Percentiles rank a stretch among this genome's conserved stretches.
Evolutionary conservation across 2,888 invertebrate species (phyloP).

Genomic region (Resseliella maxima): DNA sequence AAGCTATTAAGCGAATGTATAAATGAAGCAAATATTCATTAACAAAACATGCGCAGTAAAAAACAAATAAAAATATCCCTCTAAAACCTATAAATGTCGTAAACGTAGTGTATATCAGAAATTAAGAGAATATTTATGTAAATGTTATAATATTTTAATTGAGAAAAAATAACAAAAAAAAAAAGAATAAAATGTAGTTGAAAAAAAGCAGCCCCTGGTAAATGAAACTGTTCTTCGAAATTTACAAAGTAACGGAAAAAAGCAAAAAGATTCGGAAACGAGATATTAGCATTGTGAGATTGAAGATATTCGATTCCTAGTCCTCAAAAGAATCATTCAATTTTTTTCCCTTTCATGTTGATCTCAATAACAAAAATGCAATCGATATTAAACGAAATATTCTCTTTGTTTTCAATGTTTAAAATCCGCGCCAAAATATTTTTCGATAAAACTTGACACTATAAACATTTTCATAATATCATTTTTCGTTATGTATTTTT

Average conservation of each 20-base stretch:
- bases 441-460: background rate
- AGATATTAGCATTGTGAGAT: background rate
- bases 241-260: background rate
- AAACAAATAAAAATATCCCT: background rate
- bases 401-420: background rate
- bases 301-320: background rate
- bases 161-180: background rate
- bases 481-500: background rate
- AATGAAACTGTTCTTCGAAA: background rate
- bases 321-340: background rate
- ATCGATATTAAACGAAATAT: background rate
- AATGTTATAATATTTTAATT: constrained; percentile 27
- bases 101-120: background rate
- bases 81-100: constrained; percentile 5
- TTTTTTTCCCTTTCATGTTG: background rate
- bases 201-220: background rate
- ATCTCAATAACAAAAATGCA: background rate
- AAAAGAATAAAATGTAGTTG: constrained; percentile 4
- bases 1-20: background rate
- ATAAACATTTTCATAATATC: background rate
- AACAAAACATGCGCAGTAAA: background rate
- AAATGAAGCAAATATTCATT: background rate
- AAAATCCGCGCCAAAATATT: constrained; percentile 7
- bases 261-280: background rate
- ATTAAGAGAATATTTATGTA: constrained; percentile 36